phyloP scores from a whole-genome alignment of 2,888 invertebrate species.

The Apodemia mormo region DNA sequence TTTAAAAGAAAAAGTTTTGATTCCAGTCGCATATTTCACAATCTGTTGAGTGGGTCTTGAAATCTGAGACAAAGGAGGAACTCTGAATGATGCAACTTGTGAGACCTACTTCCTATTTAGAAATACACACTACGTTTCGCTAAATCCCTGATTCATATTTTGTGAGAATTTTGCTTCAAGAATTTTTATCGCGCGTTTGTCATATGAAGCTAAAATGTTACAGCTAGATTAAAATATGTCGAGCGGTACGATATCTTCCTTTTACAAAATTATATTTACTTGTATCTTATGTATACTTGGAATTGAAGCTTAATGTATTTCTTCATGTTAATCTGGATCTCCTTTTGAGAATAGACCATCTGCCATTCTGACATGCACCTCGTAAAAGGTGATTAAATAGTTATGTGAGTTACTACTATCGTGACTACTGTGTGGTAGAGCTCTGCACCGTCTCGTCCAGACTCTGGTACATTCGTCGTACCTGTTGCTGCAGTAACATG shows the following conservation, averaged over 20 bases:
- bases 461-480: no score
- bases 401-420: no score
- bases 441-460: no score
- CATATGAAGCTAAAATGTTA: constrained; percentile 14
- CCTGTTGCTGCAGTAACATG: no score
- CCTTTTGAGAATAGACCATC: no score
- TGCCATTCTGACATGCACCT: no score
- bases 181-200: constrained; percentile 21
- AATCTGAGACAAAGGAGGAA: constrained; percentile 37
- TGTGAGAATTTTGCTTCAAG: constrained; percentile 31
- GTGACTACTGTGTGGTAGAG: no score
- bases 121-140: constrained; percentile 35
- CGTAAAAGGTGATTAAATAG: no score
- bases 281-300: background rate
- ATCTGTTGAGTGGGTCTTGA: constrained; percentile 39
- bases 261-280: constrained; percentile 1
- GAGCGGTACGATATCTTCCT: constrained; percentile 1
- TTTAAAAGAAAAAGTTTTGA: constrained; percentile 34
- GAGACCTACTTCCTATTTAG: constrained; percentile 39
- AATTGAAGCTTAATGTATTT: no score
- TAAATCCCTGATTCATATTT: constrained; percentile 35
- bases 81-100: constrained; percentile 38
- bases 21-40: constrained; percentile 36
- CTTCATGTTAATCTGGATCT: no score
- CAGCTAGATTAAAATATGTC: constrained; percentile 5